Conservation (phyloP, 2,888 invertebrate genomes). For the Dicranocentrus wangi region DNA sequence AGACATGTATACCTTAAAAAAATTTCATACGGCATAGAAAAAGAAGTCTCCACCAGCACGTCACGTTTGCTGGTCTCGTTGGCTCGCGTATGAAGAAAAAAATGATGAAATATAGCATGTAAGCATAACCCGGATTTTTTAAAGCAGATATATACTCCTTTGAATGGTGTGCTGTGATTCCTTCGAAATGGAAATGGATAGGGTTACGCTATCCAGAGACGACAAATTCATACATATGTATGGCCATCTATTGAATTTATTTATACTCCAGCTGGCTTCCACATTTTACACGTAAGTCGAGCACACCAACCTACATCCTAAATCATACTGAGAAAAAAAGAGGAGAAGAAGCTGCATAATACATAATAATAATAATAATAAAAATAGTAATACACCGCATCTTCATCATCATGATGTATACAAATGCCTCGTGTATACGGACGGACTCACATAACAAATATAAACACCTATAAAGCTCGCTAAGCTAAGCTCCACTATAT, state of each 20-base stretch:
- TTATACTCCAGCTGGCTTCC: slow-evolving; percentile 6
- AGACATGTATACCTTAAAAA: background rate
- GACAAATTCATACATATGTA: slow-evolving; percentile 29
- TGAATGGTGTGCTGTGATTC: slow-evolving; percentile 32
- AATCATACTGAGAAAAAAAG: slow-evolving; percentile 19
- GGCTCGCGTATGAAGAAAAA: too few species aligned
- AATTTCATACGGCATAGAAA: too few species aligned
- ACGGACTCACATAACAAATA: too few species aligned
- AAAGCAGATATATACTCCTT: slow-evolving; percentile 13
- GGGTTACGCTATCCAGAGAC: slow-evolving; percentile 9
- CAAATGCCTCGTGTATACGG: background rate
- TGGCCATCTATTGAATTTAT: slow-evolving; percentile 25
- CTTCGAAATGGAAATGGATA: slow-evolving; percentile 40
- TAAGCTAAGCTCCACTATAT: too few species aligned
- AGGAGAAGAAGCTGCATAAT: slow-evolving; percentile 12
- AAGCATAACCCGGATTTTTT: too few species aligned
- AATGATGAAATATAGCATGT: slow-evolving; percentile 30
- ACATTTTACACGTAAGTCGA: background rate
- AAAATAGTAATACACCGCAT: slow-evolving; percentile 22
- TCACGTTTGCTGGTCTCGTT: too few species aligned
- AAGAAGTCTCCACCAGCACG: too few species aligned
- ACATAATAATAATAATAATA: slow-evolving; percentile 33
- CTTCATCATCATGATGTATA: slow-evolving; percentile 18
- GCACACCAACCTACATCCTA: slow-evolving; percentile 25
- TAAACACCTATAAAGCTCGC: too few species aligned